phyloP scores from a whole-genome alignment of 2,113 vertebrate genomes.

The Apus apus region DNA sequence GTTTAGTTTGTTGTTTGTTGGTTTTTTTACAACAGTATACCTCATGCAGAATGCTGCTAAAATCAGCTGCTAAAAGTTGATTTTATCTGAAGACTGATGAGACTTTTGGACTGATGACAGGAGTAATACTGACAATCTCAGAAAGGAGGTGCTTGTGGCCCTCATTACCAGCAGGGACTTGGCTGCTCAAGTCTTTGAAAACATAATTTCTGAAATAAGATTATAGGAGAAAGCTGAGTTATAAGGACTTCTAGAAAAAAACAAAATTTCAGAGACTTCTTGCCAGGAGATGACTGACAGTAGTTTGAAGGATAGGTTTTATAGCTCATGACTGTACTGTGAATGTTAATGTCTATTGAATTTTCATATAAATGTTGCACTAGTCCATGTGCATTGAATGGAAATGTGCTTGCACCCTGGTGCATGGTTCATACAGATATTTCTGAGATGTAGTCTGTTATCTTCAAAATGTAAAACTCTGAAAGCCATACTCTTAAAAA shows the following conservation, averaged over 20 bases:
- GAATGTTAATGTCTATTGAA: neutral
- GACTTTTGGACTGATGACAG: neutral
- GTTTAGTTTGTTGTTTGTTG: too few species aligned
- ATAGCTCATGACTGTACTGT: neutral
- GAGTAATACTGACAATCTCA: neutral
- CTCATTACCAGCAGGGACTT: neutral
- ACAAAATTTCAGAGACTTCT: neutral
- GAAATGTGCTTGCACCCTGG: slow-evolving; percentile 32
- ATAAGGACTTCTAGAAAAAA: neutral
- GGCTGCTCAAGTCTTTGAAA: neutral
- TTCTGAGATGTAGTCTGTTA: slow-evolving; percentile 2
- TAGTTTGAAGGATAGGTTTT: neutral
- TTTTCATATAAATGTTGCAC: slow-evolving; percentile 20
- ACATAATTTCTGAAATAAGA: neutral
- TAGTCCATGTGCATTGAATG: slow-evolving; percentile 25
- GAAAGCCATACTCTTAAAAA: slow-evolving; percentile 51
- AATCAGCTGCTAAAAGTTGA: neutral
- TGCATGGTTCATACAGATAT: neutral
- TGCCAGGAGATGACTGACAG: neutral
- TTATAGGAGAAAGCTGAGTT: neutral
- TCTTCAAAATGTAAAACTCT: slow-evolving; percentile 30
- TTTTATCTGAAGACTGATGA: neutral
- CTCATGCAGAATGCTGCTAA: neutral
- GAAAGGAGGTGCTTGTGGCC: neutral
- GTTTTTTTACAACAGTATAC: neutral